A percentile compares a stretch with the other conserved stretches of the same genome.
These are phyloP conservation scores for Cyphomyrus plagiostoma DNA, from an alignment of 2,113 vertebrate genomes.

Conservation along the genomic window DNA sequence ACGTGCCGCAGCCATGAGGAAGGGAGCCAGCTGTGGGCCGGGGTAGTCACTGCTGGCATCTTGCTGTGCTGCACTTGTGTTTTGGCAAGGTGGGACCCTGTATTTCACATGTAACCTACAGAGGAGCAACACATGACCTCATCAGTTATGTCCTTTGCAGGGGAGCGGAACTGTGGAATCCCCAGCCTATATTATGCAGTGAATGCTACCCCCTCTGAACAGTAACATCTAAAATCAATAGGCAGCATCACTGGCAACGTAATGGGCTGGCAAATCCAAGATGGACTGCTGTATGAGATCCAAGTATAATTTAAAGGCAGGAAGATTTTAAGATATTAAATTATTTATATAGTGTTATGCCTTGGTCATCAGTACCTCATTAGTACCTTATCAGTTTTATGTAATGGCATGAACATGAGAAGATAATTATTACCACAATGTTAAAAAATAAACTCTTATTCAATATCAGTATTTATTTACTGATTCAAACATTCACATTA, in stretches of 20 bases:
- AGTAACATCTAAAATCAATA: slow-evolving; percentile 3
- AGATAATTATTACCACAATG: not conserved
- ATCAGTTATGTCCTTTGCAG: not conserved
- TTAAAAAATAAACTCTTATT: not conserved
- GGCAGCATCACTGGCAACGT: not conserved
- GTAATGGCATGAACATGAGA: not conserved
- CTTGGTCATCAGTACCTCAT: not conserved
- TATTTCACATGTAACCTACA: not conserved
- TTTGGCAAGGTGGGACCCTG: not conserved
- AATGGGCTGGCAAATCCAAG: not conserved
- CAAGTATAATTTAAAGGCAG: not conserved
- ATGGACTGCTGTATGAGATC: not conserved
- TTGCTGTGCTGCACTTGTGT: not conserved
- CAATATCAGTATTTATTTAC: not conserved
- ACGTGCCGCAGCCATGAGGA: not conserved
- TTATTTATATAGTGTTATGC: not conserved
- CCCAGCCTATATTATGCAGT: not conserved
- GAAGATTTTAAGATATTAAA: not conserved
- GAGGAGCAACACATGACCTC: not conserved
- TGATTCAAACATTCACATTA: not conserved
- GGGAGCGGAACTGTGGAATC: not conserved
- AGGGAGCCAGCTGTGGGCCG: not conserved
- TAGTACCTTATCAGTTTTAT: not conserved
- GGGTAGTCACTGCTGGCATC: not conserved
- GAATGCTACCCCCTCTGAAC: not conserved